Evolutionary conservation across 2,888 invertebrate species (phyloP), one percentile per base, ranked within the genome.

Genomic region (Onthophagus sagittarius): DNA sequence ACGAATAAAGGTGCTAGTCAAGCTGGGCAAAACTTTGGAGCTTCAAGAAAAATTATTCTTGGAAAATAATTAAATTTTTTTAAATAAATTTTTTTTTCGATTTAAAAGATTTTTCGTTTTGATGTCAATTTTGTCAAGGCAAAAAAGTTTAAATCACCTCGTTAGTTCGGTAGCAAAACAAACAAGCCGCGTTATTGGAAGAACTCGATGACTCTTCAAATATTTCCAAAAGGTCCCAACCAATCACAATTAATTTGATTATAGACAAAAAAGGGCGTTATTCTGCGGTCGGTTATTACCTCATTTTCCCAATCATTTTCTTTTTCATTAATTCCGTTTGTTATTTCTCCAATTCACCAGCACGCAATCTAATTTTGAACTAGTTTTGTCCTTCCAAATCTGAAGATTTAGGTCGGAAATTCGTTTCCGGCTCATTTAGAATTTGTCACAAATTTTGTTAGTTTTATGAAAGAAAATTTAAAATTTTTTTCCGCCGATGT

Each of bases 1-100:
- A 91, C 91, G 78, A 96, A 96, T 86, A 93, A 93, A 80, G 90
- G 93, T 11, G 95, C 96, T 7, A 92, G 91, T 53, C 95, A 96
- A 82, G 91, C 94, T 0, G 96, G 96, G 5, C 94, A 94, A 84
- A 96, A 86, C 88, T 94, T 95, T 80, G 95, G 95, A n/a, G 93
- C 93, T 31, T 90, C 92, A 65, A 89, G 94, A 80, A 94, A 94
- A 85, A 94, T 94, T 80, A 90, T 94, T 78, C 89, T 94, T 75
- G 93, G 93, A 84, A 93, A 93, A 86, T 93, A 85, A 84, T 62
- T 13, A 32, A 63, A 13, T 15, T 14, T 13, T 13, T 32, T 62
- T 71, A n/a, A n/a, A 7, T 6, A 23, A 71, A 13, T 62, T 62
- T 33, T 14, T 3, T 15, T 23, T 23, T 23, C 23, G n/a, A n/a